Base-by-base conservation (phyloP, 2,113 vertebrate genomes). In the Phalacrocorax aristotelis region DNA sequence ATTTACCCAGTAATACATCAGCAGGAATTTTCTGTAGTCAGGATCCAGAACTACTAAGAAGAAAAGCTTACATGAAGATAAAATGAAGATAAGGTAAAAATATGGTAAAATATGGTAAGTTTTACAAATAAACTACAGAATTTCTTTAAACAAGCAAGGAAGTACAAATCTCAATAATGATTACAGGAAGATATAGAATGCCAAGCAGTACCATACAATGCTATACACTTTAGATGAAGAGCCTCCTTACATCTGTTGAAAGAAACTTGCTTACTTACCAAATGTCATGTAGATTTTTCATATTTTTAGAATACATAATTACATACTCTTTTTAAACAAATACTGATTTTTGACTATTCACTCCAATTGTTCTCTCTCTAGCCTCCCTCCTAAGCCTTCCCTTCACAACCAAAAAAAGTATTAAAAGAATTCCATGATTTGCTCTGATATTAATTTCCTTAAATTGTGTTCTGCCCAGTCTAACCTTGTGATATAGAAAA, bases 301-400 rank as follows among this genome's bases (percentile, higher is more conserved):
- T 92, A 92, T 95, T 96, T 96, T 96, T 96, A 89, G 93, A 79
- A 92, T 74, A 85, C 52, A 94, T 95, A 95, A 96, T 95, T 89
- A 95, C n/a, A 19, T 62, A 70, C 76, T 92, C 87, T 95, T 95
- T 97, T 94, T 80, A 94, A 70, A 85, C 32, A 87, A 91, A 91
- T 62, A 91, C 49, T 87, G 52, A 71, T 83, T 91, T 95, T 86
- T 95, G 13, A 83, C 71, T 90, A 88, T 80, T 95, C 74, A 77
- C 27, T 83, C n/a, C 40, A 62, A 90, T 89, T 91, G 92, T 94
- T 93, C 70, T 89, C 68, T 74, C 64, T 66, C 55, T 30, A 54
- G 36, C 51, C 83, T 86, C 71, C 22, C 23, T 94, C 51, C n/a
- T 66, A 86, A 80, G 83, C 34, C 46, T 95, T 92, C 29, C 29